Base-by-base conservation (phyloP, 1,140 invertebrate genomes). In the Pachypsylla venusta region DNA sequence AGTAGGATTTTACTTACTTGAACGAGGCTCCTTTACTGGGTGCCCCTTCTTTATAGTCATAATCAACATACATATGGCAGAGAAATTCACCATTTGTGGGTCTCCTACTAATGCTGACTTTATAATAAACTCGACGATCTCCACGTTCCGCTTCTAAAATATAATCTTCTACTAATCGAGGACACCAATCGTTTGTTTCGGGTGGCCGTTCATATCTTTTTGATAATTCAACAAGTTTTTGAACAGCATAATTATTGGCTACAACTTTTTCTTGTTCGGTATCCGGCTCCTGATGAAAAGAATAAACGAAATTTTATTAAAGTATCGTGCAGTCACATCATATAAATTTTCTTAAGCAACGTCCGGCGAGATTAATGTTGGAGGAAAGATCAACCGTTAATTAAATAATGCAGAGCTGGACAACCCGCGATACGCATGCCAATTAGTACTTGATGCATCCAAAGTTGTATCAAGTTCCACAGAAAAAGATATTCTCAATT, bases 41-140 rank as follows among this genome's bases (percentile, higher is more conserved):
- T 69, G 87, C 81, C 0, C 85, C 85, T 67, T 88, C 83, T 42
- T 81, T 77, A 73, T 80, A 83, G 71, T 91, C 86, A 62, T 87
- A 80, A 72, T 94, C 89, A 26, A 94, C 82, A 72, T 93, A 93
- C 42, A 94, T 75, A 70, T 93, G 87, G 27, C 90, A 90, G 56
- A 91, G 75, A 73, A 86, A 93, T 70, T 89, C 85, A 59, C 86
- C 87, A 73, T 89, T 89, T 42, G 85, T 83, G 65, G 83, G 85
- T 69, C 89, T 76, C 73, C 91, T 87, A 58, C 85, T 74, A 68
- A 93, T 89, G 39, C 85, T 85, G 28, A 94, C 75, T 69, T 87
- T 87, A 66, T 90, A 89, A 70, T 89, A 82, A 73, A 89, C 86
- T 62, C 83, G 76, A 14, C 79, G 78, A 64, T 78, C 74, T 64